Evolutionary conservation across 2,113 vertebrate genomes (phyloP).

Genomic region (Ahaetulla prasina): DNA sequence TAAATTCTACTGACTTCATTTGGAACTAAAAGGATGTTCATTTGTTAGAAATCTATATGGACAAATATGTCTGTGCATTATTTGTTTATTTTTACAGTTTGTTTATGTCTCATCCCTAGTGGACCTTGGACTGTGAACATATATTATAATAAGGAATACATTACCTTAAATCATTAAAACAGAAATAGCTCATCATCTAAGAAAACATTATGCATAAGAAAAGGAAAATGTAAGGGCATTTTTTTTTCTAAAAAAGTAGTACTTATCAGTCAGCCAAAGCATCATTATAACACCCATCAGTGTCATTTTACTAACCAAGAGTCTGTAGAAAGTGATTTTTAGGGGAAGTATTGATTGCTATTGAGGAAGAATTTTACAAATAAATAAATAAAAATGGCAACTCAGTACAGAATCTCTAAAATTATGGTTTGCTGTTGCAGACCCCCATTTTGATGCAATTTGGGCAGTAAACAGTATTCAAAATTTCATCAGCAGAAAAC

Average conservation of each 20-base stretch:
- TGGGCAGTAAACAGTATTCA: neutral
- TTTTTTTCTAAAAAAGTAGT: neutral
- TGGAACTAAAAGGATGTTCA: neutral
- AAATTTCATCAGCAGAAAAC: neutral
- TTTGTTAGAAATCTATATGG: neutral
- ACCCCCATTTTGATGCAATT: neutral
- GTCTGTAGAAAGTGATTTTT: neutral
- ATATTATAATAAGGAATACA: neutral
- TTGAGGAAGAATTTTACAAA: neutral
- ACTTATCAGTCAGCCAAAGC: neutral
- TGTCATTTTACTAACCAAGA: neutral
- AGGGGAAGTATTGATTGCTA: neutral
- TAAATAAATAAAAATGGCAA: neutral
- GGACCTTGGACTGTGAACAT: neutral
- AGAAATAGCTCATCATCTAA: neutral
- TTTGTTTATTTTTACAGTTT: neutral
- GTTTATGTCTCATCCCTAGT: neutral
- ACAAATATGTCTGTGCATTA: neutral
- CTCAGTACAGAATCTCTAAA: neutral
- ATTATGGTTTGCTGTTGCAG: neutral
- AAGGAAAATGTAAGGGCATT: neutral
- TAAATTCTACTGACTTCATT: neutral
- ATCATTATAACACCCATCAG: neutral
- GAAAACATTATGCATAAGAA: neutral
- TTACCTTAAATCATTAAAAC: neutral